phyloP scores from a whole-genome alignment of 2,888 invertebrate species.

The Dryomyza anilis region DNA sequence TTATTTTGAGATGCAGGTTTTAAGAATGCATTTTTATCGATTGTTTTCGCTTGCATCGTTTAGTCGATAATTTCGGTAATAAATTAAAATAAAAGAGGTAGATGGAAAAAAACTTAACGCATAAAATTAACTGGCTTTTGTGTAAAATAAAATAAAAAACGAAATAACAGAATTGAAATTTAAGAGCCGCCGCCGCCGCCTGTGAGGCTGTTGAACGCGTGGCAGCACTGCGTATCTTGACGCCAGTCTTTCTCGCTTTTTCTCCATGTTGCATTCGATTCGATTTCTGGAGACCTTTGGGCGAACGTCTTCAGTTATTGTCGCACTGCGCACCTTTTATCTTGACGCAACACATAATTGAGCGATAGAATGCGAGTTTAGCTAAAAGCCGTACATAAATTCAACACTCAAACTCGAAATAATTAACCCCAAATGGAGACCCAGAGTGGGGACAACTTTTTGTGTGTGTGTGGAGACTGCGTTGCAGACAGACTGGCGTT shows the following conservation, averaged over 20 bases:
- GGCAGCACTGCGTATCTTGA: constrained; percentile 4
- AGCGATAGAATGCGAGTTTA: constrained; percentile 58
- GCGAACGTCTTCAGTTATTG: constrained; percentile 24
- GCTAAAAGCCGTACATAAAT: constrained; percentile 57
- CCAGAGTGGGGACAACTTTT: background rate
- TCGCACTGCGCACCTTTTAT: constrained; percentile 41
- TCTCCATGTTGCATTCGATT: background rate
- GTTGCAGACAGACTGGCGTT: constrained; percentile 5
- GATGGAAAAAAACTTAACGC: background rate
- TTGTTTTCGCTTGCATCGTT: constrained; percentile 57
- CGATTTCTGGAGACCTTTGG: background rate
- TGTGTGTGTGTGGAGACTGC: background rate
- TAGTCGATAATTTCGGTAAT: constrained; percentile 57
- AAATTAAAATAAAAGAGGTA: constrained; percentile 40
- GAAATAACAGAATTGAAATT: background rate
- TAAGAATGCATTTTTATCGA: constrained; percentile 54
- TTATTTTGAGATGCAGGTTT: constrained; percentile 21
- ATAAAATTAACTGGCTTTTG: background rate
- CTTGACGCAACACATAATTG: constrained; percentile 59
- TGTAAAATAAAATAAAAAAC: background rate
- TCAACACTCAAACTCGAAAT: constrained; percentile 46
- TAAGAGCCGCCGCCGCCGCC: background rate
- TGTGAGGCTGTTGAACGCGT: constrained; percentile 9
- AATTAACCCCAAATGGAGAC: no score
- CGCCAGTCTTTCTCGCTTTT: constrained; percentile 1